Evolutionary conservation across 2,797 vertebrate genomes (phyloP).

Genomic region (Amphiprion clarkii): DNA sequence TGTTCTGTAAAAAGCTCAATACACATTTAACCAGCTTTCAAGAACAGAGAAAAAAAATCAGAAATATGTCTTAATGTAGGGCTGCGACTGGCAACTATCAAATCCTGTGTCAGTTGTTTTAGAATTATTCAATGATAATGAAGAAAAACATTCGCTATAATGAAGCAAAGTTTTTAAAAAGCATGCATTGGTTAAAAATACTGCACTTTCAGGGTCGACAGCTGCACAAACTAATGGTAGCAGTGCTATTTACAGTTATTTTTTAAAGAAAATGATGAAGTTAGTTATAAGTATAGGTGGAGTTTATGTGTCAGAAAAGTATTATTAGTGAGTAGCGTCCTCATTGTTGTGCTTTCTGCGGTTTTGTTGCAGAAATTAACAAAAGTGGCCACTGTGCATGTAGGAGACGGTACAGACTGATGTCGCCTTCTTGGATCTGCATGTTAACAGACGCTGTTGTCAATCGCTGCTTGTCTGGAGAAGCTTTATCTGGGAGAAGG

Average conservation of each 20-base stretch:
- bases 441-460: conserved; percentile 17
- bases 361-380: conserved; percentile 1
- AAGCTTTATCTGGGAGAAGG: conserved; percentile 24
- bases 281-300: neutral
- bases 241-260: no score
- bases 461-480: conserved; percentile 31
- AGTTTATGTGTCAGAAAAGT: neutral
- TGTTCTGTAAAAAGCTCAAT: neutral
- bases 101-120: no score
- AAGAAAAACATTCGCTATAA: no score
- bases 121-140: no score
- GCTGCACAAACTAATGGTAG: no score
- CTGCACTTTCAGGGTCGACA: no score
- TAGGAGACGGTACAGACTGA: conserved; percentile 23
- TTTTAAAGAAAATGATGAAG: neutral
- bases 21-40: neutral
- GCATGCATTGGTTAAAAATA: no score
- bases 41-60: neutral
- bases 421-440: conserved; percentile 19
- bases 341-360: neutral
- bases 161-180: no score
- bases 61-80: no score
- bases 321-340: neutral
- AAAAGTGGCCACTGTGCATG: conserved; percentile 27
- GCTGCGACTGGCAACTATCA: no score